A percentile compares a stretch with the other conserved stretches of the same genome.
Conservation (phyloP, 2,888 invertebrate genomes). For the Xestia sexstrigata region DNA sequence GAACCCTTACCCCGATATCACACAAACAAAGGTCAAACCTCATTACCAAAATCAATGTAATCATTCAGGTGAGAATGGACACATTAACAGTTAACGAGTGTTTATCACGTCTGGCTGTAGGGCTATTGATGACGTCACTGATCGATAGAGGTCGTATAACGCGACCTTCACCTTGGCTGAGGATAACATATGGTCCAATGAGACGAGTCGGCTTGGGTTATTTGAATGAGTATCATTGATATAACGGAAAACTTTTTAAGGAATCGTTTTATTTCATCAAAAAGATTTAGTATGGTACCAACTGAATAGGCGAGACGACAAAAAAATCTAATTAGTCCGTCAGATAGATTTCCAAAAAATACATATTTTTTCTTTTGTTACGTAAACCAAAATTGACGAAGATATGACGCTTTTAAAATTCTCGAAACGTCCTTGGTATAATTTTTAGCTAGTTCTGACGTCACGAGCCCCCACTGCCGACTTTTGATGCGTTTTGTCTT, state of each 20-base stretch:
- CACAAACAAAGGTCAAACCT: neutral
- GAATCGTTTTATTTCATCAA: neutral
- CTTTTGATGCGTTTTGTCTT: too few relatives aligned
- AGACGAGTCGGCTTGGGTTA: neutral
- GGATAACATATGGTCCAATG: conserved; percentile 21
- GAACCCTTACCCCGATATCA: neutral
- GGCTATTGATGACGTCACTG: conserved; percentile 61
- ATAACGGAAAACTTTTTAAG: neutral
- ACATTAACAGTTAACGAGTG: conserved; percentile 36
- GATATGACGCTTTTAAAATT: too few relatives aligned
- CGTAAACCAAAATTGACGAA: too few relatives aligned
- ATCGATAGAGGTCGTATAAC: conserved; percentile 65
- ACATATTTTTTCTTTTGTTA: too few relatives aligned
- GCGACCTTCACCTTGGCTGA: conserved; percentile 43
- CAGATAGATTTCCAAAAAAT: too few relatives aligned
- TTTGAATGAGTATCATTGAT: neutral
- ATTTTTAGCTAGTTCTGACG: too few relatives aligned
- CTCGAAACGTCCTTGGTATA: too few relatives aligned
- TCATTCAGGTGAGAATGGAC: conserved; percentile 21
- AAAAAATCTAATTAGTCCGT: too few relatives aligned
- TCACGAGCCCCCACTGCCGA: too few relatives aligned
- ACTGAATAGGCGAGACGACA: too few relatives aligned
- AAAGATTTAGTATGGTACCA: neutral
- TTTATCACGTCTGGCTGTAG: conserved; percentile 39
- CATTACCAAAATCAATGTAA: conserved; percentile 36